Percentiles rank a stretch among this genome's conserved stretches.
Conservation (phyloP, 2,113 vertebrate species). For the Labrus mixtus region DNA sequence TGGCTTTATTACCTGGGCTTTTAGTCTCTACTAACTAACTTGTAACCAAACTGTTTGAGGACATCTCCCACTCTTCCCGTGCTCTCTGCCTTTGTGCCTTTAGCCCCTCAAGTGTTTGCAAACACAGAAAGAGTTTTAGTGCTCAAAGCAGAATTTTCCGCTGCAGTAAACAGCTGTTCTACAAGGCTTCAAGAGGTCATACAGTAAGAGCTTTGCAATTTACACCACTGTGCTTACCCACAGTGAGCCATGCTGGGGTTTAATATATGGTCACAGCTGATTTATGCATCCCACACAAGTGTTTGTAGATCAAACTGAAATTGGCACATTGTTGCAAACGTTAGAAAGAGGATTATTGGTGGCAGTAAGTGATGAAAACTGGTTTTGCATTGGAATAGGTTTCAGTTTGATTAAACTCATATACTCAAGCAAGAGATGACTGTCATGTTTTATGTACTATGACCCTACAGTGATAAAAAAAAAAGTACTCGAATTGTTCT, state of each 20-base stretch:
- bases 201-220: conserved; percentile 9
- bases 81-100: not conserved
- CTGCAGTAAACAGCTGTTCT: conserved; percentile 19
- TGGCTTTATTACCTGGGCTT: conserved; percentile 20
- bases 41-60: not conserved
- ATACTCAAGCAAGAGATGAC: too few species aligned
- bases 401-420: too few species aligned
- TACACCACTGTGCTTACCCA: not conserved
- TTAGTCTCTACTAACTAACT: conserved; percentile 1
- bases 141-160: conserved; percentile 34
- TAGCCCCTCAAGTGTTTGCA: conserved; percentile 39
- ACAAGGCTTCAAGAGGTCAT: not conserved
- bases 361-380: not conserved
- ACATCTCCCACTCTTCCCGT: conserved; percentile 5
- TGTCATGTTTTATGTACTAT: too few species aligned
- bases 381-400: too few species aligned
- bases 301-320: not conserved
- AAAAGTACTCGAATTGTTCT: not conserved
- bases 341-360: not conserved
- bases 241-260: not conserved
- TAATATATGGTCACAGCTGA: not conserved
- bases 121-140: conserved; percentile 54
- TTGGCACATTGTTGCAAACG: not conserved
- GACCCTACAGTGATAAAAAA: not conserved
- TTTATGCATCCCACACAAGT: not conserved